Conservation (phyloP, 2,888 invertebrate genomes). For the Halictus ligatus region DNA sequence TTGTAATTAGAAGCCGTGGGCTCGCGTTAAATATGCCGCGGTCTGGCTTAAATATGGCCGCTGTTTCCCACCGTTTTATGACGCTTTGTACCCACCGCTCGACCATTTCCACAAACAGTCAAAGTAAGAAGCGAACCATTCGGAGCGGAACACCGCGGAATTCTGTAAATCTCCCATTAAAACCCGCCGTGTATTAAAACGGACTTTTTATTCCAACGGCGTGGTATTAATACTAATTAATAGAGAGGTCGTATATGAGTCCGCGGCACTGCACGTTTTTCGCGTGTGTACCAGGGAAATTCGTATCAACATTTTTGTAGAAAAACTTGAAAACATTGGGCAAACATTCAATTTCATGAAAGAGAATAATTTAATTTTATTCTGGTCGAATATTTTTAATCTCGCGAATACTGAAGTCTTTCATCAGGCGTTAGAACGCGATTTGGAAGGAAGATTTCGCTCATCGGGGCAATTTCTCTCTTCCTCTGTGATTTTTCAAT, state of each 20-base stretch:
- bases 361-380: not conserved
- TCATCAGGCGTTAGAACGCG: not conserved
- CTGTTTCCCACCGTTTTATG: not conserved
- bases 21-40: conserved; percentile 34
- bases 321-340: not conserved
- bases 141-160: not conserved
- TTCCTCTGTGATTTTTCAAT: not conserved
- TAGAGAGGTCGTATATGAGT: not conserved
- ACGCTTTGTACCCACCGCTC: not conserved
- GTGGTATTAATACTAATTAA: not conserved
- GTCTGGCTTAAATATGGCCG: not conserved
- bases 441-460: not conserved
- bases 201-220: not conserved
- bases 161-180: not conserved
- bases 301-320: not conserved
- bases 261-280: not conserved
- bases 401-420: not conserved
- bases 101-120: not conserved
- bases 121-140: not conserved
- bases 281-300: not conserved
- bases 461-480: not conserved
- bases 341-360: not conserved
- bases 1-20: conserved; percentile 42
- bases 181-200: not conserved
- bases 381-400: not conserved